A percentile compares a stretch with the other conserved stretches of the same genome.
Conservation (phyloP, 64 coral and sea anemone genomes). For the Montipora cactus region DNA sequence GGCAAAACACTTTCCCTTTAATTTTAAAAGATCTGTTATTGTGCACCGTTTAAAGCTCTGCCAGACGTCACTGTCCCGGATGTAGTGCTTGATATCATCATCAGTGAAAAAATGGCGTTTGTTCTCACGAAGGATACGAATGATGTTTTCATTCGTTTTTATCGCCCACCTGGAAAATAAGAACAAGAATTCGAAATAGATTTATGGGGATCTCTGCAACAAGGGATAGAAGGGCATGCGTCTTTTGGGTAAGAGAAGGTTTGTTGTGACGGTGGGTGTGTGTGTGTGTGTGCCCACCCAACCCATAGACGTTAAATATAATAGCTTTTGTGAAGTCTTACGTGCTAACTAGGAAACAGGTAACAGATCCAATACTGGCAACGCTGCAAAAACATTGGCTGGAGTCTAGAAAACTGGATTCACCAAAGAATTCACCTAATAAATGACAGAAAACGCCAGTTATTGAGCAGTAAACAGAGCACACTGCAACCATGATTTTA, state of each 20-base stretch:
- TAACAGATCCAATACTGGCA: conserved; percentile 84
- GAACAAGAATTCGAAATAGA: neutral
- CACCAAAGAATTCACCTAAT: conserved; percentile 88
- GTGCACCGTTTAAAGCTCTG: conserved; percentile 93
- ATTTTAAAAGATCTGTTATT: conserved; percentile 55
- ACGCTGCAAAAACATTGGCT: conserved; percentile 89
- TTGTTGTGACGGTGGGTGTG: too few species aligned
- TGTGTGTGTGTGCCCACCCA: too few species aligned
- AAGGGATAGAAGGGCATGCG: too few species aligned
- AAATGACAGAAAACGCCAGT: neutral
- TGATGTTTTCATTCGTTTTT: conserved; percentile 82
- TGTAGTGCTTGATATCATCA: conserved; percentile 78
- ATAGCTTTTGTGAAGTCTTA: conserved; percentile 39
- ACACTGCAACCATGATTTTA: too few species aligned
- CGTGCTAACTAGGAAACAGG: conserved; percentile 95
- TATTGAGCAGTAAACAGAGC: neutral
- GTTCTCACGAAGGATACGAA: conserved; percentile 68
- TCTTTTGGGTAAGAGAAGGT: too few species aligned
- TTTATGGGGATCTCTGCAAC: too few species aligned
- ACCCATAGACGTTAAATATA: too few species aligned
- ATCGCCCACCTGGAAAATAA: conserved; percentile 81
- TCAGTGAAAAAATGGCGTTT: conserved; percentile 79
- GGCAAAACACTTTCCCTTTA: conserved; percentile 58
- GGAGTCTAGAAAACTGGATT: conserved; percentile 74
- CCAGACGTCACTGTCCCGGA: conserved; percentile 94